A percentile compares a stretch with the other conserved stretches of the same genome.
Conservation (phyloP, 1,140 invertebrate genomes). For the Scaptomyza hsui region DNA sequence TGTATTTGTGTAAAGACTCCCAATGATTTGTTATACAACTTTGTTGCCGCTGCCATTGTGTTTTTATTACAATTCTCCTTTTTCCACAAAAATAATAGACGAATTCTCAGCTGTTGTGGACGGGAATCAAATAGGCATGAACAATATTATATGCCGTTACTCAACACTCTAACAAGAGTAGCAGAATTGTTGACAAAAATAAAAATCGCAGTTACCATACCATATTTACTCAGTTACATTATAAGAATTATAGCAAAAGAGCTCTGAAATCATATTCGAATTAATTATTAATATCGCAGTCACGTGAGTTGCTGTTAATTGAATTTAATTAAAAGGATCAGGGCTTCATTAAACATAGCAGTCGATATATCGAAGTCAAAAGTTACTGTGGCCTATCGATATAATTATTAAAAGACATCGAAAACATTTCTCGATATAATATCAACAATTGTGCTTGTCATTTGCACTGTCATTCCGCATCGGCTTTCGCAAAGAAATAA, state of each 20-base stretch:
- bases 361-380: not conserved
- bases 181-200: not conserved
- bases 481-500: slow-evolving; percentile 6
- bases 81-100: slow-evolving; percentile 14
- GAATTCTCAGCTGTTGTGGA: slow-evolving; percentile 21
- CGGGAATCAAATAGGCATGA: not conserved
- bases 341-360: not conserved
- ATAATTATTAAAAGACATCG: too few relatives aligned
- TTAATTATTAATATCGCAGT: too few relatives aligned
- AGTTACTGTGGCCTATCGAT: not conserved
- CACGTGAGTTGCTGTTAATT: not conserved
- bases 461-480: slow-evolving; percentile 48
- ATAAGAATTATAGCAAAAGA: not conserved
- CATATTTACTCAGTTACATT: too few relatives aligned
- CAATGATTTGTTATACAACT: slow-evolving; percentile 64
- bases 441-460: slow-evolving; percentile 65
- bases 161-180: not conserved
- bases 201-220: not conserved
- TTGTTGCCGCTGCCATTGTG: slow-evolving; percentile 59
- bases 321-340: not conserved
- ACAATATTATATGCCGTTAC: not conserved
- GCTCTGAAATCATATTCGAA: too few relatives aligned
- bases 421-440: not conserved
- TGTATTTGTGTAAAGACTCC: slow-evolving; percentile 49
- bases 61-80: slow-evolving; percentile 33